These are phyloP conservation scores for Parauchenoglanis punctatus DNA, from an alignment of 2,797 vertebrate species.

Conservation along the genomic window DNA sequence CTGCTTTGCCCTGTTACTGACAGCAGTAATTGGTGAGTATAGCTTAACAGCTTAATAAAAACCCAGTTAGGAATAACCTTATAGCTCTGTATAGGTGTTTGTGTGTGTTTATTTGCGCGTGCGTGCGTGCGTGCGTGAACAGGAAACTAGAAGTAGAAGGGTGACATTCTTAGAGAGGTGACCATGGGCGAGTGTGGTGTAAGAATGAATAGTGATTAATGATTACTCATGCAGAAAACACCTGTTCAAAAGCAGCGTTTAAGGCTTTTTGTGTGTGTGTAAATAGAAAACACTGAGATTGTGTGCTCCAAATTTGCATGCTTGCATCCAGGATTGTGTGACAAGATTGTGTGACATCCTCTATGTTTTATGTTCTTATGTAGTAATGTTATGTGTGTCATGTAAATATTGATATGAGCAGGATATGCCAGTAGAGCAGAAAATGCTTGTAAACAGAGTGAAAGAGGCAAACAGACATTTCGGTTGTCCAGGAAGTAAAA, in stretches of 20 bases:
- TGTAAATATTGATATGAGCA: slow-evolving; percentile 57
- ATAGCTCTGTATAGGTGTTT: no score
- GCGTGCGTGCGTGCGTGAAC: slow-evolving; percentile 5
- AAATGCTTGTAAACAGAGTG: slow-evolving; percentile 26
- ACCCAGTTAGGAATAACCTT: neutral
- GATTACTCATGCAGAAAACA: slow-evolving; percentile 3
- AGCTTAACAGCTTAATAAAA: neutral
- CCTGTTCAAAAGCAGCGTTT: neutral
- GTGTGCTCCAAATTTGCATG: neutral
- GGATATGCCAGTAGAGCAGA: slow-evolving; percentile 68
- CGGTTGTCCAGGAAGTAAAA: neutral
- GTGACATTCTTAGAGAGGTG: slow-evolving; percentile 36
- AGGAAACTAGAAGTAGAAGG: slow-evolving; percentile 19
- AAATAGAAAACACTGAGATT: neutral
- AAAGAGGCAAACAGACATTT: neutral
- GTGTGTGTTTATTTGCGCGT: neutral
- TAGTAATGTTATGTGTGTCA: neutral
- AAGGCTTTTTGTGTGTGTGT: neutral
- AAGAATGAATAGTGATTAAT: slow-evolving; percentile 33
- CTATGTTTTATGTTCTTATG: slow-evolving; percentile 10
- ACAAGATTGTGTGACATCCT: neutral
- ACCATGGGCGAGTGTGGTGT: slow-evolving; percentile 2
- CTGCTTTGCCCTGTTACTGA: slow-evolving; percentile 12
- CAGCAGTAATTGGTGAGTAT: slow-evolving; percentile 26
- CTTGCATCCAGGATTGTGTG: slow-evolving; percentile 2